Percentiles rank a stretch among this genome's conserved stretches.
Conservation (phyloP, 1,140 invertebrate species). For the Pogonomyrmex californicus region DNA sequence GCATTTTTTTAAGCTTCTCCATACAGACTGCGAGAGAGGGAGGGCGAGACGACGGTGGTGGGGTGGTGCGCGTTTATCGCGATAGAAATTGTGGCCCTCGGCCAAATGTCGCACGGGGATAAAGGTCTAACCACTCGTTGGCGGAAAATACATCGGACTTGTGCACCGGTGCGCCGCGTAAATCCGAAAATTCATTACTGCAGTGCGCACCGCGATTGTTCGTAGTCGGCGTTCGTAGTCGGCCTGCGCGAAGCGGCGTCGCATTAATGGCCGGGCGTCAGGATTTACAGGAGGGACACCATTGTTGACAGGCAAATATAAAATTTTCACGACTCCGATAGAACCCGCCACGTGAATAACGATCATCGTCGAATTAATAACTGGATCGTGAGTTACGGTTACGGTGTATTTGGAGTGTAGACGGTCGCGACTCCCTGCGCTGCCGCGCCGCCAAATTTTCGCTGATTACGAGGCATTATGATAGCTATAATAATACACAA, state of each 20-base stretch:
- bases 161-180: constrained; percentile 76
- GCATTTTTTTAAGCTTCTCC: constrained; percentile 45
- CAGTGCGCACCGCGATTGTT: constrained; percentile 70
- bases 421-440: constrained; percentile 44
- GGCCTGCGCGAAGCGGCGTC: constrained; percentile 52
- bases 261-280: constrained; percentile 72
- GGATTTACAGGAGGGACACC: constrained; percentile 69
- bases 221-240: constrained; percentile 55
- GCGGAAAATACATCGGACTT: constrained; percentile 74
- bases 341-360: constrained; percentile 62
- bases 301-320: constrained; percentile 77
- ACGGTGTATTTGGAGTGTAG: constrained; percentile 67
- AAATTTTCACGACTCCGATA: constrained; percentile 74
- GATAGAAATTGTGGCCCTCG: constrained; percentile 75
- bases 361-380: constrained; percentile 72
- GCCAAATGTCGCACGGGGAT: constrained; percentile 79
- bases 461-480: constrained; percentile 20
- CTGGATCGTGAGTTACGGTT: constrained; percentile 72
- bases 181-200: constrained; percentile 79
- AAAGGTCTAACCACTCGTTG: constrained; percentile 76
- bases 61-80: constrained; percentile 64
- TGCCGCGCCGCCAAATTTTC: constrained; percentile 29
- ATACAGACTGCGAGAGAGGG: not conserved
- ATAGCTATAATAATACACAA: not conserved
- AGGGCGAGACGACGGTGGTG: not conserved